Evolutionary conservation across 2,888 invertebrate genomes (phyloP), one percentile per base, ranked within the genome.

Genomic region (Encarsia formosa): DNA sequence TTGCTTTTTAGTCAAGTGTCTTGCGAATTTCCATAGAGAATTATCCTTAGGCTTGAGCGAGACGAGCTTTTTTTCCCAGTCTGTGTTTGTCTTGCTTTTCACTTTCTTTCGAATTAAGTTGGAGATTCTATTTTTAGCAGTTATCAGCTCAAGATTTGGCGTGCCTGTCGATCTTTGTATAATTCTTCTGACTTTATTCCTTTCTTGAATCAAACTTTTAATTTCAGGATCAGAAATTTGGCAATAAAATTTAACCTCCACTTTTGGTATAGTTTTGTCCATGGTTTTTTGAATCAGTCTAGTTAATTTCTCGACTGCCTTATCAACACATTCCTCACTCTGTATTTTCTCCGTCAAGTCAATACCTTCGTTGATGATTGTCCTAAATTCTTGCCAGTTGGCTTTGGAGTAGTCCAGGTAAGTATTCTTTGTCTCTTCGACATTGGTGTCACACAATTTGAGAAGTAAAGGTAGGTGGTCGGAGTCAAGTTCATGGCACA

Each of bases 391-490:
- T 11, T 9, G 16, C 58, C 56, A 58, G 31, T 54, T 31, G 2
- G 51, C 47, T n/a, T 52, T 40, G 9, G 18, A 38, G n/a, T 52
- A 53, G 19, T 54, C 26, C 6, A 41, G 16, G 3, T 16, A 35
- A 0, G 31, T 4, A 5, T 23, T 24, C 5, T 22, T 31, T 20
- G 15, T 16, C 4, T 13, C 15, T 4, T 31, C 22, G 19, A 20
- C 37, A 3, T 22, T n/a, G 13, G 37, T 11, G 15, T 26, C 16
- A 8, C 35, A 18, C 24, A 56, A 15, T 4, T 20, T 31, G 18
- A 56, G 9, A 26, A 54, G 26, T 3, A 60, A 44, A 13, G 63
- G 61, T 0, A 47, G 35, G 37, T 62, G 60, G 22, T 62, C 61
- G 5, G 60, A 62, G 16, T 47, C 34, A 13, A 61, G 37, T 53